phyloP scores from a whole-genome alignment of 2,888 invertebrate species.

The Leistus spinibarbis region DNA sequence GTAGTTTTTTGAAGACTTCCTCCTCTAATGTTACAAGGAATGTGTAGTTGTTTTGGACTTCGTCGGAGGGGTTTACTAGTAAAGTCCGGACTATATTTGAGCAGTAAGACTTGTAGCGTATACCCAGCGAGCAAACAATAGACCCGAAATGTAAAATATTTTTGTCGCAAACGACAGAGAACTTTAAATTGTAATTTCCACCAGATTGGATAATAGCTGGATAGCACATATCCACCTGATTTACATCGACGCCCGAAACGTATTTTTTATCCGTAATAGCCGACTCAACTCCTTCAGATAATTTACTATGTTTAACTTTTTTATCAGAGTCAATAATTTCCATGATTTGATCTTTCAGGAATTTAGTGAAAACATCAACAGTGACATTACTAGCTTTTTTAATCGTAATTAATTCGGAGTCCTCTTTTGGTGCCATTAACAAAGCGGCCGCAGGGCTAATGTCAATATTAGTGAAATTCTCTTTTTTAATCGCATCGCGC shows the following conservation, averaged over 20 bases:
- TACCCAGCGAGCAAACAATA: constrained; percentile 93
- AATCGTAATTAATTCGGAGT: constrained; percentile 84
- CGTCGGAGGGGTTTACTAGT: constrained; percentile 88
- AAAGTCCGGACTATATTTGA: constrained; percentile 97
- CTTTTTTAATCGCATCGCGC: constrained; percentile 77
- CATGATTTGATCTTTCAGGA: constrained; percentile 96
- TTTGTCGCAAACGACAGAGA: constrained; percentile 93
- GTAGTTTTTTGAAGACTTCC: constrained; percentile 83
- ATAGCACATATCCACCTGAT: constrained; percentile 95
- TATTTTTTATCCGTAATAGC: constrained; percentile 96
- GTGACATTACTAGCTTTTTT: constrained; percentile 93
- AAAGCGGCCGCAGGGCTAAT: constrained; percentile 83
- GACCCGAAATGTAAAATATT: constrained; percentile 94
- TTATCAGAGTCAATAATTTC: constrained; percentile 98
- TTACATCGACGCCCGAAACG: constrained; percentile 86
- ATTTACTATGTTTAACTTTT: constrained; percentile 95
- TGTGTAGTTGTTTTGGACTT: constrained; percentile 86
- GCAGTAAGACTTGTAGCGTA: constrained; percentile 96
- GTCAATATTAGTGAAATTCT: constrained; percentile 85
- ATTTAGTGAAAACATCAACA: constrained; percentile 94
- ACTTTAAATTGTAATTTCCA: constrained; percentile 96
- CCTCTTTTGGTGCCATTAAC: constrained; percentile 94
- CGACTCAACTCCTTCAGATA: constrained; percentile 93
- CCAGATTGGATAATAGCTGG: constrained; percentile 99
- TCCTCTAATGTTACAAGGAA: constrained; percentile 89